phyloP scores from a whole-genome alignment of 2,797 vertebrate genomes.

The Sternotherus odoratus region DNA sequence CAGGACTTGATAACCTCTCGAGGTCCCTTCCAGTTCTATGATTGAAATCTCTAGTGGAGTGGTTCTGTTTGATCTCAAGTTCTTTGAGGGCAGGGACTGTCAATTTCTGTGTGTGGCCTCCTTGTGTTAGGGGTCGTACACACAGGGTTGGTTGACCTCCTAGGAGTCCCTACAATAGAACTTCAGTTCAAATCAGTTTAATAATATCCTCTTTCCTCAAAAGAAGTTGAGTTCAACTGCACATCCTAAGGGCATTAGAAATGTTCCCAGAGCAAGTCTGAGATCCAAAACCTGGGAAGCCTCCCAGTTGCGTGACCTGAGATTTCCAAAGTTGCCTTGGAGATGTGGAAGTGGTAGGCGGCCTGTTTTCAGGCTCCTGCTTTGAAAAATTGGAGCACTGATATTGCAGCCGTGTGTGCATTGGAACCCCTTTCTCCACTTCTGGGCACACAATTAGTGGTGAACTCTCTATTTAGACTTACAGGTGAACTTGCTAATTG shows the following conservation, averaged over 20 bases:
- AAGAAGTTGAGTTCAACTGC: neutral
- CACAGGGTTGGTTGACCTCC: neutral
- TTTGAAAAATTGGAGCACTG: neutral
- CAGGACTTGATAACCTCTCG: too few relatives aligned
- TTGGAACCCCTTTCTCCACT: conserved; percentile 1
- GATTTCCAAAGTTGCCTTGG: neutral
- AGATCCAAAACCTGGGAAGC: neutral
- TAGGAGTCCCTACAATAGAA: fast-evolving
- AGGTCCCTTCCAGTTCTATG: too few relatives aligned
- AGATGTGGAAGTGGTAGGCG: neutral
- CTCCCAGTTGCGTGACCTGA: neutral
- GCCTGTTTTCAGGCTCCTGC: neutral
- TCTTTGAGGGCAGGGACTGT: neutral
- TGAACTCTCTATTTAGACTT: conserved; percentile 4
- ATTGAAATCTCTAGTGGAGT: neutral
- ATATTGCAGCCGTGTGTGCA: neutral
- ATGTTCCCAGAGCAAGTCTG: neutral
- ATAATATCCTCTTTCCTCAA: neutral
- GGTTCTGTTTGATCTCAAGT: neutral
- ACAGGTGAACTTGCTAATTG: conserved; percentile 18
- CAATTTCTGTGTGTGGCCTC: neutral
- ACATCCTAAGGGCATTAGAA: neutral
- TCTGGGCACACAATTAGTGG: conserved; percentile 16
- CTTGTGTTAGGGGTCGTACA: neutral
- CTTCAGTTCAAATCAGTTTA: neutral